phyloP scores from a whole-genome alignment of 2,888 invertebrate genomes.

The Ophonus ardosiacus region DNA sequence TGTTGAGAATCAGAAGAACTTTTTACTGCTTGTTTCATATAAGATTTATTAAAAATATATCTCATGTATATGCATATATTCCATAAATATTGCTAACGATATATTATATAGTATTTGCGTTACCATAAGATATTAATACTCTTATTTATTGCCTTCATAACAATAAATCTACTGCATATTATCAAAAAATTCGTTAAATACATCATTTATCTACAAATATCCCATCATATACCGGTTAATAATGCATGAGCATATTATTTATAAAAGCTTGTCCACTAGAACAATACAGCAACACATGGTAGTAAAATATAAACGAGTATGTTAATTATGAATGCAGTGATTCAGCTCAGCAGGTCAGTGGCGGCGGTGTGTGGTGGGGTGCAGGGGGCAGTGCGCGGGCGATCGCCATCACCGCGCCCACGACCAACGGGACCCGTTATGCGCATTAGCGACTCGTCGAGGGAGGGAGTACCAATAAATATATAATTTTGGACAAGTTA shows the following conservation, averaged over 20 bases:
- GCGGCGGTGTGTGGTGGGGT: not conserved
- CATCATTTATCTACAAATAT: not conserved
- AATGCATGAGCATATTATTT: not conserved
- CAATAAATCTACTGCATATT: not conserved
- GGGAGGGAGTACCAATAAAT: not conserved
- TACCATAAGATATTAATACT: too few relatives aligned
- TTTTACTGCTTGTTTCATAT: too few relatives aligned
- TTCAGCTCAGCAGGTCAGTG: constrained; percentile 33
- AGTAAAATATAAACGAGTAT: constrained; percentile 29
- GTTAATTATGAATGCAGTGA: constrained; percentile 22
- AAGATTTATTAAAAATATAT: too few relatives aligned
- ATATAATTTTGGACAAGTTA: not conserved
- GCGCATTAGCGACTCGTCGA: not conserved
- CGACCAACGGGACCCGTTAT: constrained; percentile 32
- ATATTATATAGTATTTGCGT: not conserved
- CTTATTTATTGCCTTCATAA: not conserved
- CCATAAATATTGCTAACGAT: not conserved
- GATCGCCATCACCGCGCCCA: constrained; percentile 31
- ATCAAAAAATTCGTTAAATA: not conserved
- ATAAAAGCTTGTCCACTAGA: not conserved
- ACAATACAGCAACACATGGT: not conserved
- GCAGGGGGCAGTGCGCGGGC: not conserved
- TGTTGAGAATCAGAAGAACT: too few relatives aligned
- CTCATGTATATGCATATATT: too few relatives aligned
- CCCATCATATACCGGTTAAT: not conserved